Evolutionary conservation across 2,888 invertebrate genomes (phyloP).

Genomic region (Lottia gigantea): DNA sequence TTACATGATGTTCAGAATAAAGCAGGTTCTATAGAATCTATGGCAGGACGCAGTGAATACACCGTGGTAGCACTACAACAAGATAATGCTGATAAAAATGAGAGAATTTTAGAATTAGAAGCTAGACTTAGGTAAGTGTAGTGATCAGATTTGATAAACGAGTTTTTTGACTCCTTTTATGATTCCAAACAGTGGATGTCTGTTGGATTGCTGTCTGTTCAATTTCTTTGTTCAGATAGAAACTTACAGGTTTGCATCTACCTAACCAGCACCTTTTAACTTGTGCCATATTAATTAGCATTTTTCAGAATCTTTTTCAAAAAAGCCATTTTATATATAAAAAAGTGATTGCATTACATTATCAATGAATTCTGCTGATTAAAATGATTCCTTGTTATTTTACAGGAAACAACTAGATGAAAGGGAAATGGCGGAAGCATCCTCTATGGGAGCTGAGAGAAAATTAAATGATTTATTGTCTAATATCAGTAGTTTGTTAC

Average conservation of each 20-base stretch:
- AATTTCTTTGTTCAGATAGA: no score
- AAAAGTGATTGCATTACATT: no score
- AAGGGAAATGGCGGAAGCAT: constrained; percentile 50
- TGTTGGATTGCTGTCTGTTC: no score
- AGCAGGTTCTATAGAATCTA: constrained; percentile 56
- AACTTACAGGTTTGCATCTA: no score
- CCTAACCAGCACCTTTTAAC: no score
- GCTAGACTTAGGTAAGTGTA: constrained; percentile 56
- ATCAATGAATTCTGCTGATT: no score
- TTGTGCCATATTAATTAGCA: no score
- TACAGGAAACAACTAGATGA: constrained; percentile 56
- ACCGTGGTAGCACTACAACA: constrained; percentile 62
- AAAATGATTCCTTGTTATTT: constrained; percentile 10
- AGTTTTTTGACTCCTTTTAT: no score
- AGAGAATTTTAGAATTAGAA: constrained; percentile 65
- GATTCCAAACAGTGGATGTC: no score
- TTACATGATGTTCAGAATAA: constrained; percentile 59
- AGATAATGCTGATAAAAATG: constrained; percentile 57
- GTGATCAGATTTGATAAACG: no score
- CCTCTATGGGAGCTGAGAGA: constrained; percentile 41
- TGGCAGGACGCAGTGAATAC: constrained; percentile 59
- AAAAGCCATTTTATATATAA: no score
- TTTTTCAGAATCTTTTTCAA: no score
- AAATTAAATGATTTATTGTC: constrained; percentile 46
- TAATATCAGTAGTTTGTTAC: constrained; percentile 46